Conservation (phyloP, 2,113 vertebrate species). For the Caranx melampygus region DNA sequence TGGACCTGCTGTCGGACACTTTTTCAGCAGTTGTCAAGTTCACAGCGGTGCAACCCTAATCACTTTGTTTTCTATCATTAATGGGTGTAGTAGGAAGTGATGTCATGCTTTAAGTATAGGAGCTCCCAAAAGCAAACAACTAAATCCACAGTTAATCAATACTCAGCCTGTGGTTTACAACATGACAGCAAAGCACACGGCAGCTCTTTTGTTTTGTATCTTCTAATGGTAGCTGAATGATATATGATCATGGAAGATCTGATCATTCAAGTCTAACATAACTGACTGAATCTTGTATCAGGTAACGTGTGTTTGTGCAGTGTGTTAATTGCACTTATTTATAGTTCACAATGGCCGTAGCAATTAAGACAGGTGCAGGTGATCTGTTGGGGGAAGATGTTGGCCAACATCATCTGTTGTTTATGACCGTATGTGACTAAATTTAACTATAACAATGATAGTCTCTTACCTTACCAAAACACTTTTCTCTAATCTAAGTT, state of each 20-base stretch:
- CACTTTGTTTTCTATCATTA: neutral
- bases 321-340: too few species aligned
- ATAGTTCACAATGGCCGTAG: too few species aligned
- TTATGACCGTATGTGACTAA: too few species aligned
- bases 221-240: neutral
- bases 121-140: conserved; percentile 36
- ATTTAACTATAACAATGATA: too few species aligned
- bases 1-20: neutral
- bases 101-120: conserved; percentile 15
- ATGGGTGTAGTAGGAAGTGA: conserved; percentile 3
- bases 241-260: conserved; percentile 27
- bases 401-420: too few species aligned
- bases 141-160: conserved; percentile 47
- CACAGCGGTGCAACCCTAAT: neutral
- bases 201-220: neutral
- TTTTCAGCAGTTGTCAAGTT: neutral
- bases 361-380: too few species aligned
- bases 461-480: too few species aligned
- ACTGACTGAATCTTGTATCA: too few species aligned
- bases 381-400: too few species aligned
- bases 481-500: too few species aligned
- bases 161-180: conserved; percentile 4
- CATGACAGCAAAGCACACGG: conserved; percentile 2
- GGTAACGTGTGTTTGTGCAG: too few species aligned
- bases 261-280: neutral